A percentile compares a stretch with the other conserved stretches of the same genome.
Evolutionary conservation across 2,113 vertebrate species (phyloP).

Genomic region (Platichthys flesus): DNA sequence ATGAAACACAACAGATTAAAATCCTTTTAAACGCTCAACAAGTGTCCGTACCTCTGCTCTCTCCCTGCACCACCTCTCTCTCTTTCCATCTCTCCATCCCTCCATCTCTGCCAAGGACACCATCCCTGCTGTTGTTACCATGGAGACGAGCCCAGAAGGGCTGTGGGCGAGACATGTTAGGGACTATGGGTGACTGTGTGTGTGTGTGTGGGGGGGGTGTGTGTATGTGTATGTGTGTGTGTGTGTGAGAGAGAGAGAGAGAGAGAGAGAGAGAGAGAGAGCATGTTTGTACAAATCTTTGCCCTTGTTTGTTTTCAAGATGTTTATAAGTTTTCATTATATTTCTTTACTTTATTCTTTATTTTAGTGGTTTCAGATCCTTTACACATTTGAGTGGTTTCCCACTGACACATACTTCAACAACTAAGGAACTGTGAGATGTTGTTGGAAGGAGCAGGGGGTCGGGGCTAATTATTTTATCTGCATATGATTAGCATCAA

Average conservation of each 20-base stretch:
- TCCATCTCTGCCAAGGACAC: slow-evolving; percentile 78
- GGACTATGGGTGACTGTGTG: slow-evolving; percentile 69
- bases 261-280: not conserved
- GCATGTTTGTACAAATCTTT: slow-evolving; percentile 45
- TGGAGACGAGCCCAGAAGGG: slow-evolving; percentile 79
- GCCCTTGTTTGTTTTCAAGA: slow-evolving; percentile 38
- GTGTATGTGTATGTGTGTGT: slow-evolving; percentile 25
- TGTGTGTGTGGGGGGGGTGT: slow-evolving; percentile 24
- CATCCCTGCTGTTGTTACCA: slow-evolving; percentile 78
- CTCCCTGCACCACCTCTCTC: slow-evolving; percentile 51
- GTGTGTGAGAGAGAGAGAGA: slow-evolving; percentile 6
- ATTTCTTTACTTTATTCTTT: not conserved
- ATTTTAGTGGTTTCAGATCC: not conserved
- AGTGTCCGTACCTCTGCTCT: slow-evolving; percentile 56
- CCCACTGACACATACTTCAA: not conserved
- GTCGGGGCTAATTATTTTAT: not conserved
- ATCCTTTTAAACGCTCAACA: slow-evolving; percentile 74
- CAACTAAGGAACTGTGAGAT: not conserved
- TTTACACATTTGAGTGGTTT: not conserved
- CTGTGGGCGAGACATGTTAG: slow-evolving; percentile 79
- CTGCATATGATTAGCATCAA: not conserved
- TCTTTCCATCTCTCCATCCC: slow-evolving; percentile 45
- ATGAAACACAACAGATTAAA: slow-evolving; percentile 47
- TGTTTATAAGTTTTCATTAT: not conserved
- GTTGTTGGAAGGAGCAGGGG: not conserved